phyloP scores from a whole-genome alignment of 2,888 invertebrate genomes.

The Alentia gelatinosa region DNA sequence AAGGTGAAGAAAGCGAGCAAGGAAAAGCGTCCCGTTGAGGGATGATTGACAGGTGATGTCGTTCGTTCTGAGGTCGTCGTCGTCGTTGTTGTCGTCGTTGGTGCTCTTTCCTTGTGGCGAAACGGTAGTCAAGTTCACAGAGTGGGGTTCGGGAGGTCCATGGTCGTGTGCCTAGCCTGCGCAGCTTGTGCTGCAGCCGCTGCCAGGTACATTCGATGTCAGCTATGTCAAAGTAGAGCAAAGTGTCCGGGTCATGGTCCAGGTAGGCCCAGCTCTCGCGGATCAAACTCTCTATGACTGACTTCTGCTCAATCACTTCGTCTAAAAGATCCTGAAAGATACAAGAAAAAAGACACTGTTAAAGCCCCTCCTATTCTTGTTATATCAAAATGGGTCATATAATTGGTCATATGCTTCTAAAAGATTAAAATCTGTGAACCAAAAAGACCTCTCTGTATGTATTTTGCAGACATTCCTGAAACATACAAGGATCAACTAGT shows the following conservation, averaged over 20 bases:
- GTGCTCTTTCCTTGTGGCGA: conserved; percentile 41
- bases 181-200: conserved; percentile 18
- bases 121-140: not conserved
- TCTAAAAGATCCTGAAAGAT: conserved; percentile 41
- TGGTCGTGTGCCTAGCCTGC: not conserved
- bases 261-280: conserved; percentile 36
- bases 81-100: not conserved
- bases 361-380: no score
- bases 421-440: no score
- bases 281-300: conserved; percentile 17
- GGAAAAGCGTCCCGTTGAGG: not conserved
- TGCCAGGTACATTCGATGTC: not conserved
- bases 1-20: conserved; percentile 4
- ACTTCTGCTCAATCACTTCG: conserved; percentile 35
- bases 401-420: no score
- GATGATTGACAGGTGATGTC: no score
- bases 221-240: conserved; percentile 39
- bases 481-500: no score
- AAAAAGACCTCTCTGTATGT: no score
- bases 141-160: conserved; percentile 34
- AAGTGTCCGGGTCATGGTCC: conserved; percentile 14
- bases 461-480: no score
- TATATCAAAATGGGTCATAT: no score
- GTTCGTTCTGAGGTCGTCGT: not conserved
- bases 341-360: not conserved